Evolutionary conservation across 1,140 invertebrate genomes (phyloP), one percentile per base, ranked within the genome.

Genomic region (Bombus huntii): DNA sequence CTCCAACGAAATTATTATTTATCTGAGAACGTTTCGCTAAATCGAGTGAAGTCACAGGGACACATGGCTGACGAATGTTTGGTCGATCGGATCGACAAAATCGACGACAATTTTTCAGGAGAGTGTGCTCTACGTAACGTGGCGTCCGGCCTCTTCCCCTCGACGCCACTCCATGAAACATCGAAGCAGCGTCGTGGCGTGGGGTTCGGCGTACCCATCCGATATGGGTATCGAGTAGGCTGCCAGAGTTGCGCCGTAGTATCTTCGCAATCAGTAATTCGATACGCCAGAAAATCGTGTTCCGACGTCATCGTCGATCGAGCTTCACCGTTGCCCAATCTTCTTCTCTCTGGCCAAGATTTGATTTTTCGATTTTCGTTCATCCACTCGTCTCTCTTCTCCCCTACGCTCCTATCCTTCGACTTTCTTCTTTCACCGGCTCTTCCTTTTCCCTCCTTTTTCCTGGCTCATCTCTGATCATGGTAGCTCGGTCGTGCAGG

Each of bases 211-310:
- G 44, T 47, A 47, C 5, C 0, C 79, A 53, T 88, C 59, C 66
- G 57, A 62, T 22, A 8, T 53, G 47, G 5, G 47, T 53, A 53
- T 57, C 25, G 10, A 28, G 15, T 47, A 53, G 47, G 47, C 47
- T 31, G 28, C 34, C 68, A 34, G 34, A 71, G 65, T 76, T 84
- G 73, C 70, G 81, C 77, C 84, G 78, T 70, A 79, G 82, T 85
- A 77, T 72, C 82, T 68, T 90, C 37, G 79, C 89, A 88, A 90
- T 90, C 88, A 85, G 86, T 83, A 80, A 89, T 79, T 87, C 86
- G 42, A 83, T 79, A 86, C 88, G 86, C 65, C 74, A 81, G 88
- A 90, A 90, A 90, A 90, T 90, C 89, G 89, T 85, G 87, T 90
- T 81, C 57, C 80, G 79, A 76, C 47, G 78, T 65, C 82, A 90